A percentile compares a stretch with the other conserved stretches of the same genome.
phyloP scores from a whole-genome alignment of 2,797 vertebrate genomes.

The Sparus aurata region DNA sequence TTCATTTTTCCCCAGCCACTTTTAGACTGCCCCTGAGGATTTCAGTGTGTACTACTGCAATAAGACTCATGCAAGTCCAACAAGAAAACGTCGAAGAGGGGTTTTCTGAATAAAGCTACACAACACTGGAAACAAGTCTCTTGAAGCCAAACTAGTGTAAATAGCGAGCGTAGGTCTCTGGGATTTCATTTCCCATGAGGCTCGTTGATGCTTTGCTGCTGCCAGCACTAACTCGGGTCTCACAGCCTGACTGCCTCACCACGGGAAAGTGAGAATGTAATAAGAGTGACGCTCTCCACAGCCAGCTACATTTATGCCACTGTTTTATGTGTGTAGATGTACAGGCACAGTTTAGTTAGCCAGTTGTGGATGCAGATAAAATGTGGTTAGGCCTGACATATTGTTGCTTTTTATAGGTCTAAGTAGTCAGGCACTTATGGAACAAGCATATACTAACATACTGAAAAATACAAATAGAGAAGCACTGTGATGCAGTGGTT shows the following conservation, averaged over 20 bases:
- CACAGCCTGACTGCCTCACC: constrained; percentile 25
- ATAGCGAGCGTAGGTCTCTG: constrained; percentile 52
- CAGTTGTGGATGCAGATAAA: constrained; percentile 9
- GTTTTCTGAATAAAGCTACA: constrained; percentile 54
- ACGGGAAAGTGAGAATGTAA: constrained; percentile 32
- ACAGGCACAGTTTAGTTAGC: not conserved
- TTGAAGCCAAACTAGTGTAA: constrained; percentile 58
- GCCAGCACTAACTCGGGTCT: constrained; percentile 43
- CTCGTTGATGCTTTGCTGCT: constrained; percentile 41
- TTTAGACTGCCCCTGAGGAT: constrained; percentile 54
- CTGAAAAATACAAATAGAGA: no score
- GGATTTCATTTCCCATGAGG: constrained; percentile 57
- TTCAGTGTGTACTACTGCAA: constrained; percentile 47
- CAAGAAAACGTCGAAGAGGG: constrained; percentile 50
- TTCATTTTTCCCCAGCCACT: constrained; percentile 45
- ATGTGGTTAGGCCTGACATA: not conserved
- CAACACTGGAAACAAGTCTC: constrained; percentile 62
- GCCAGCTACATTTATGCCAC: constrained; percentile 13
- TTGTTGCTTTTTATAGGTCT: constrained; percentile 8
- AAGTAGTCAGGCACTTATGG: no score
- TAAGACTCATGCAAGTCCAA: constrained; percentile 35
- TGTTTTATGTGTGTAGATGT: not conserved
- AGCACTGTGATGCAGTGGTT: no score
- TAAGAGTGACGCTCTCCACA: constrained; percentile 20
- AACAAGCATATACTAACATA: no score